Evolutionary conservation across 2,797 vertebrate genomes (phyloP).

Genomic region (Acrossocheilus wenchowensis): DNA sequence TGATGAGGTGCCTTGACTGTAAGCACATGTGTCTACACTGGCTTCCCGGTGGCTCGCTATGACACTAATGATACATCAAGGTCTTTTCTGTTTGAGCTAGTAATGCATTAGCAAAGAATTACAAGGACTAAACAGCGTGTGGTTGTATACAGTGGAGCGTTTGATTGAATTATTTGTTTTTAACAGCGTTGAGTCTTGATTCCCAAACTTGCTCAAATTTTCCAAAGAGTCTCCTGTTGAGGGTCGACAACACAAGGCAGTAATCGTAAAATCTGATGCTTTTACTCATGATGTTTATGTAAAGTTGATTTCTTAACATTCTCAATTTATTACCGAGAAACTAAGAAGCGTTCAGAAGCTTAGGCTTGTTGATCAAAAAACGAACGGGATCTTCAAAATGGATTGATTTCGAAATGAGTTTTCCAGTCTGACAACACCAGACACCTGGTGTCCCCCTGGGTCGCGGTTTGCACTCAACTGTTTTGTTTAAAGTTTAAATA

Average conservation of each 20-base stretch:
- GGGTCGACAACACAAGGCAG: background rate
- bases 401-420: background rate
- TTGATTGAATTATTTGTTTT: conserved; percentile 23
- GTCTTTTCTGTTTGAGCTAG: conserved; percentile 22
- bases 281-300: background rate
- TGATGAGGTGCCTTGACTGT: conserved; percentile 51
- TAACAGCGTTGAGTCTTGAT: background rate
- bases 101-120: conserved; percentile 40
- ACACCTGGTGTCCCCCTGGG: background rate
- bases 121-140: conserved; percentile 15
- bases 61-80: conserved; percentile 30
- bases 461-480: background rate
- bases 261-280: background rate
- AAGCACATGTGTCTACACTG: conserved; percentile 47
- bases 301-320: background rate
- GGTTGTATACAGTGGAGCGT: conserved; percentile 22
- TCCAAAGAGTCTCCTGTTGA: conserved; percentile 4
- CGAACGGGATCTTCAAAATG: background rate
- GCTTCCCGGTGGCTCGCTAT: conserved; percentile 8
- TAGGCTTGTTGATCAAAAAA: background rate
- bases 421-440: background rate
- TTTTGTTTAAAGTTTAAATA: conserved; percentile 25
- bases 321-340: background rate
- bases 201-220: conserved; percentile 7
- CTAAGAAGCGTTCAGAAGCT: background rate